Evolutionary conservation across 2,113 vertebrate species (phyloP), one percentile per base, ranked within the genome.

Genomic region (Toxostoma redivivum): DNA sequence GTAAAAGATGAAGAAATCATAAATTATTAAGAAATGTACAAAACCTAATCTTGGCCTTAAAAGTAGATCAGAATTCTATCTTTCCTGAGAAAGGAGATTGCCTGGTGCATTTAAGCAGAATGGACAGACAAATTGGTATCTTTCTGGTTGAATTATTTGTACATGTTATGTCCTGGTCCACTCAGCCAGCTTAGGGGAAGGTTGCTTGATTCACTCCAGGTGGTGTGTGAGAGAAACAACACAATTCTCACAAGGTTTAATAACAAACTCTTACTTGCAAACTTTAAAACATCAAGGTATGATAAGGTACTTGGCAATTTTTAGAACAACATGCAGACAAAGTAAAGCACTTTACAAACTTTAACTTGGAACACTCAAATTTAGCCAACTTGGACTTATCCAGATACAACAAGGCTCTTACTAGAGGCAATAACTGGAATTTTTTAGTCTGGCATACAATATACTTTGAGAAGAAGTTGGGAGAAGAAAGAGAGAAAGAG

Each of bases 1-100:
- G 10, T 56, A 69, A 84, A 73, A 51, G 53, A 76, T 24, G 19
- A 91, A 85, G 58, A 91, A 91, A 84, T 80, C 35, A 24, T 9
- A 76, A 48, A 67, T 62, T 79, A 82, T 15, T 9, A 45, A 27
- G 56, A 56, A 73, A 56, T 10, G 2, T 28, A 31, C 64, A 66
- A 80, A 92, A 77, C 12, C 7, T 58, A 30, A 72, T 16, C 3
- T 77, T 80, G 80, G 17, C 16, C 73, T 70, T 44, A 81, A 86
- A 94, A 58, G 6, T 48, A 47, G 77, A 30, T 53, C 4, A 64
- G 90, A 86, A 67, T 74, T 48, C 24, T 48, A 1, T n/a, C 15
- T 74, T 79, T 86, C n/a, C 44, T 74, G 35, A 3, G 38, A 15
- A 70, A 65, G 0, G 11, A 70, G 25, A 18, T 37, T 76, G 35